Evolutionary conservation across 2,797 vertebrate species (phyloP).

Genomic region (Labroides dimidiatus): DNA sequence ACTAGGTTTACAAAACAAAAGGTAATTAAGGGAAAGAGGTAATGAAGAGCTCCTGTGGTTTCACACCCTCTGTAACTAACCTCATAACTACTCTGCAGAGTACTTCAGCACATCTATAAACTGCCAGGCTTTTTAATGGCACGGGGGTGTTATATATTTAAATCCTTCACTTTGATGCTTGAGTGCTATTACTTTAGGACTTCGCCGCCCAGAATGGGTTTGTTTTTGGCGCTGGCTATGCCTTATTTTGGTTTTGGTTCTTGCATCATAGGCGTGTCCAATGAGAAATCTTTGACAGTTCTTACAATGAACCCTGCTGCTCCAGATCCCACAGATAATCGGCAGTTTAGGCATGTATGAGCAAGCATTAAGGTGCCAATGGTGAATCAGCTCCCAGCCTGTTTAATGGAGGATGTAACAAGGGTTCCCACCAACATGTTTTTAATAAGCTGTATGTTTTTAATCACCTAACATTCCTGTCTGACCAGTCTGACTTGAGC

Average conservation of each 20-base stretch:
- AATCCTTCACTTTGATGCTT: not conserved
- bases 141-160: not conserved
- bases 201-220: too few species aligned
- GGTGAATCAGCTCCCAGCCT: not conserved
- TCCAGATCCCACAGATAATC: not conserved
- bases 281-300: not conserved
- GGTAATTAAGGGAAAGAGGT: conserved; percentile 5
- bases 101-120: conserved; percentile 45
- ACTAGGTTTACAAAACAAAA: not conserved
- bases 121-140: not conserved
- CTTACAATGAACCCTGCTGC: not conserved
- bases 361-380: not conserved
- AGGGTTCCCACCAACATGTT: not conserved
- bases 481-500: not conserved
- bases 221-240: too few species aligned
- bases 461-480: not conserved
- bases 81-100: conserved; percentile 26
- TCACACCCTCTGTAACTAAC: conserved; percentile 45
- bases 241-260: too few species aligned
- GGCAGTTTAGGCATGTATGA: not conserved
- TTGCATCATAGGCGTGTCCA: not conserved
- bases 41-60: conserved; percentile 50
- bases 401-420: not conserved
- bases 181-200: not conserved
- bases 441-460: not conserved